Percentiles rank a stretch among this genome's conserved stretches.
phyloP scores from a whole-genome alignment of 2,113 vertebrate species.

The Phyllostomus discolor region DNA sequence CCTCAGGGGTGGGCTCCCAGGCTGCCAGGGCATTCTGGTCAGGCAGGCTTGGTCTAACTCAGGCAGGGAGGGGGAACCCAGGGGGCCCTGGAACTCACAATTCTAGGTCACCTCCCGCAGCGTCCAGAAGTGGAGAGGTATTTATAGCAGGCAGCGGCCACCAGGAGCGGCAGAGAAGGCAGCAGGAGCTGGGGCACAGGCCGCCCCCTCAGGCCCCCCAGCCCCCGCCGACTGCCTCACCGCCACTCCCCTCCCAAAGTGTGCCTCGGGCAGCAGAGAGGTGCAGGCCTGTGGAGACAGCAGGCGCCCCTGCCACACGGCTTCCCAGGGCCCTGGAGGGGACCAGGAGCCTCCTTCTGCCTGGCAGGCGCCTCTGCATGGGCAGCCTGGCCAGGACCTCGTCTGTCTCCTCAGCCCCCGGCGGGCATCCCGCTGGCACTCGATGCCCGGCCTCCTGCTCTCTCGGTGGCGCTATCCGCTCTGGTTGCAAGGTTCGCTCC shows the following conservation, averaged over 20 bases:
- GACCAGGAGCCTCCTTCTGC: neutral
- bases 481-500: neutral
- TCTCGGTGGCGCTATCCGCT: accelerated
- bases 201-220: neutral
- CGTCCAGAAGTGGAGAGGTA: constrained; percentile 49
- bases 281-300: neutral
- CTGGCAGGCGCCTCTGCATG: neutral
- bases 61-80: constrained; percentile 9
- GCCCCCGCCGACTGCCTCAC: constrained; percentile 11
- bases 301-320: neutral
- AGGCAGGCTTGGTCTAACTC: neutral
- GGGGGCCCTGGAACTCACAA: constrained; percentile 32
- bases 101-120: constrained; percentile 61
- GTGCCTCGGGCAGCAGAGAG: constrained; percentile 31
- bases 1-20: neutral
- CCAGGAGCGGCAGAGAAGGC: constrained; percentile 62
- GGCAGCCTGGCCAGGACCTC: neutral
- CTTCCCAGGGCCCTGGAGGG: neutral
- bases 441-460: neutral
- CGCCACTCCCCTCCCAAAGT: neutral
- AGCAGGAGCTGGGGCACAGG: constrained; percentile 61
- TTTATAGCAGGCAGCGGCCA: constrained; percentile 70
- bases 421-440: constrained; percentile 18
- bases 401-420: neutral
- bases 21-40: neutral